A percentile compares a stretch with the other conserved stretches of the same genome.
Evolutionary conservation across 2,888 invertebrate genomes (phyloP).

Genomic region (Meganola albula): DNA sequence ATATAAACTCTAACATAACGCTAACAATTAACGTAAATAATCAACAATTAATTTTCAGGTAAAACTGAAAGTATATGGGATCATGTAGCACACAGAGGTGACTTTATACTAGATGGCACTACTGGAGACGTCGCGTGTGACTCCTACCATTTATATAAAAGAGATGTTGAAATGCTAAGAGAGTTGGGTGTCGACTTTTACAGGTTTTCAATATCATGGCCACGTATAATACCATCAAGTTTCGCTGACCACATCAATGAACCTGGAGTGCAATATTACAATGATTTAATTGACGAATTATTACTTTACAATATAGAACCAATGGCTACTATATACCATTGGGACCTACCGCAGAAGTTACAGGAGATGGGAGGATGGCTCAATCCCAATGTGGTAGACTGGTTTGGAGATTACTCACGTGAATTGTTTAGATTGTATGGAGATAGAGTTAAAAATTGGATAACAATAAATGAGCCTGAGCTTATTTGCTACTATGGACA

Average conservation of each 20-base stretch:
- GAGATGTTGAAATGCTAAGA: conserved; percentile 67
- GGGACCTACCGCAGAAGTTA: conserved; percentile 70
- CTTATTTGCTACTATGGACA: conserved; percentile 57
- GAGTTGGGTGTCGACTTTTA: conserved; percentile 68
- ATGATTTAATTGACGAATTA: conserved; percentile 73
- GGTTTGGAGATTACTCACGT: conserved; percentile 64
- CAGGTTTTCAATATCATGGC: conserved; percentile 80
- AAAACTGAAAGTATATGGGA: conserved; percentile 1
- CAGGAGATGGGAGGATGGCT: conserved; percentile 74
- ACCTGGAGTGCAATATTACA: conserved; percentile 48
- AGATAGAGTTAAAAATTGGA: conserved; percentile 69
- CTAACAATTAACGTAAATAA: too few relatives aligned
- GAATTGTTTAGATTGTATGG: conserved; percentile 57
- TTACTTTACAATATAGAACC: conserved; percentile 78
- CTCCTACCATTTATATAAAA: conserved; percentile 19
- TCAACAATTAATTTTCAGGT: neutral
- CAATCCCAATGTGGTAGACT: conserved; percentile 56
- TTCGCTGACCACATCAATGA: conserved; percentile 73
- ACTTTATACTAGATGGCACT: conserved; percentile 6
- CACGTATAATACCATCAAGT: conserved; percentile 79
- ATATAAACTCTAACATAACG: too few relatives aligned
- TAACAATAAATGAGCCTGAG: conserved; percentile 76
- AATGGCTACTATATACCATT: conserved; percentile 73
- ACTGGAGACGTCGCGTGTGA: conserved; percentile 3
- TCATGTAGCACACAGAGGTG: conserved; percentile 8